These are phyloP conservation scores for Drosophila tani DNA, from an alignment of 1,140 invertebrate genomes.

Conservation along the genomic window DNA sequence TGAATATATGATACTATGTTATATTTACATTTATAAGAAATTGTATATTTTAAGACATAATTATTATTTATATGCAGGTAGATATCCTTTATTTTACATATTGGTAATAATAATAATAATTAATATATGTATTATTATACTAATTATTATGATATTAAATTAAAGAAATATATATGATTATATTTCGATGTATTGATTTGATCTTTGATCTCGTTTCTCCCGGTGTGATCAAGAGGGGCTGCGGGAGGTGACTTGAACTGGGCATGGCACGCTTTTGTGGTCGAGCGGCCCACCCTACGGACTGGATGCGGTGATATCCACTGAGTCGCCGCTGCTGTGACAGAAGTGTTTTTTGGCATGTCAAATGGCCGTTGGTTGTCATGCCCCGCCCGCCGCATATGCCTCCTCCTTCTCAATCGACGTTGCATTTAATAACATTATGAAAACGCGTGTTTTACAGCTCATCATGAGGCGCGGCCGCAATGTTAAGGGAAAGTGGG, in stretches of 20 bases:
- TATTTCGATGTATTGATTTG: not conserved
- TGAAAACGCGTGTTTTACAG: conserved; percentile 81
- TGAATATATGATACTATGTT: too few relatives aligned
- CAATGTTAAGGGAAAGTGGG: conserved; percentile 3
- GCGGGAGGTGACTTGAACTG: conserved; percentile 4
- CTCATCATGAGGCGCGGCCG: conserved; percentile 61
- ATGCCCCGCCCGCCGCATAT: not conserved
- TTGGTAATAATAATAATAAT: too few relatives aligned
- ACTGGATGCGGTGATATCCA: conserved; percentile 34
- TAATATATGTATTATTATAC: too few relatives aligned
- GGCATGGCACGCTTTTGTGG: conserved; percentile 52
- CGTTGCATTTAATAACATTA: conserved; percentile 71
- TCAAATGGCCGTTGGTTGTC: conserved; percentile 73
- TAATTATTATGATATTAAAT: not conserved
- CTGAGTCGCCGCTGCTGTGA: conserved; percentile 63
- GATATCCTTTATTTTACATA: too few relatives aligned
- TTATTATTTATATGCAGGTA: too few relatives aligned
- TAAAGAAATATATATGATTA: not conserved
- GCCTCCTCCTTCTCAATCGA: not conserved
- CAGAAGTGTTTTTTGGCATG: conserved; percentile 83
- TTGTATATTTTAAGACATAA: too few relatives aligned
- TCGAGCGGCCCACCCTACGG: conserved; percentile 32
- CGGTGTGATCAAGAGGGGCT: not conserved
- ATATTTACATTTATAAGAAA: too few relatives aligned
- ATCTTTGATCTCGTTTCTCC: conserved; percentile 5